Evolutionary conservation across 2,888 invertebrate species (phyloP).

Genomic region (Isotomurus palustris): DNA sequence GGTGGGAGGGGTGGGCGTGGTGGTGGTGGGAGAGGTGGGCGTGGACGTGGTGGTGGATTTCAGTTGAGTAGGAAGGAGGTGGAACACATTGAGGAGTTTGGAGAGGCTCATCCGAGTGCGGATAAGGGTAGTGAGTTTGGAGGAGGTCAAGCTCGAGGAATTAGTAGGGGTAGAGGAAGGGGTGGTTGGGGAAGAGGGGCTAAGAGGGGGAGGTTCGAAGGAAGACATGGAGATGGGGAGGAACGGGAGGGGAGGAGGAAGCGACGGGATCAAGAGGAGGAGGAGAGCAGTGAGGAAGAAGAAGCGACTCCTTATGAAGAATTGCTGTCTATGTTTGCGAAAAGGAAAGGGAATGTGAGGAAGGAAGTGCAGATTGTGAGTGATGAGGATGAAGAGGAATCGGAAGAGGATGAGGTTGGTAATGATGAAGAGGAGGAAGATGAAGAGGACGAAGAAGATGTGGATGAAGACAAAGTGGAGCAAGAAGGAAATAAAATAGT

Average conservation of each 20-base stretch:
- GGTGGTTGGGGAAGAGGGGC: constrained; percentile 6
- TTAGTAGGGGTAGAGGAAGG: constrained; percentile 8
- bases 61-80: constrained; percentile 20
- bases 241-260: neutral
- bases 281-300: constrained; percentile 40
- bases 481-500: constrained; percentile 50
- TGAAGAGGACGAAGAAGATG: constrained; percentile 15
- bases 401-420: constrained; percentile 14
- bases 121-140: too few species aligned
- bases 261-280: constrained; percentile 32
- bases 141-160: neutral
- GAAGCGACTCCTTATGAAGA: constrained; percentile 43
- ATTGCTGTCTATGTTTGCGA: constrained; percentile 35
- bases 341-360: constrained; percentile 13
- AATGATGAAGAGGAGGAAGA: constrained; percentile 10
- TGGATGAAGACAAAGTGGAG: constrained; percentile 6
- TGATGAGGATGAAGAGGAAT: constrained; percentile 27
- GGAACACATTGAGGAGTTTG: constrained; percentile 40
- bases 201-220: neutral
- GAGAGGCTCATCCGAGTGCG: constrained; percentile 45
- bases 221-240: neutral
- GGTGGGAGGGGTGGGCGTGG: constrained; percentile 20
- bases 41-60: constrained; percentile 32
- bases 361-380: constrained; percentile 31
- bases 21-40: constrained; percentile 25